Evolutionary conservation across 2,797 vertebrate species (phyloP), one percentile per base, ranked within the genome.

Genomic region (Eupleurogrammus muticus): DNA sequence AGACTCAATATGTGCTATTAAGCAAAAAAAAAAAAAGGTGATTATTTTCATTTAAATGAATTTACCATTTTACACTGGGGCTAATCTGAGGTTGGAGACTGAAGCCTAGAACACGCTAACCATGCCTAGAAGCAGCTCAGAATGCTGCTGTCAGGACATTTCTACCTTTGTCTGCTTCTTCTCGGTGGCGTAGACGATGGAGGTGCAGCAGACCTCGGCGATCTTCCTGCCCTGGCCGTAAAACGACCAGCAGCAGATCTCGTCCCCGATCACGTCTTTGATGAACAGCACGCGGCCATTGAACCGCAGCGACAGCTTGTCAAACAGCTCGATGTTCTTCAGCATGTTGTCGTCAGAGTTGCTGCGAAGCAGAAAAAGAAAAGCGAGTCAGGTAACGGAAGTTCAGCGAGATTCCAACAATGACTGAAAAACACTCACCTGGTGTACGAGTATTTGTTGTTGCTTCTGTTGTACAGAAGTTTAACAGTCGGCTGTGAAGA

Each of bases 131-230:
- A n/a, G n/a, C n/a, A n/a, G n/a, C n/a, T n/a, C n/a, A n/a, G n/a
- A n/a, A n/a, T n/a, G n/a, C n/a, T n/a, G n/a, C n/a, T n/a, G n/a
- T n/a, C n/a, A n/a, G n/a, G n/a, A n/a, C n/a, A n/a, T n/a, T n/a
- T n/a, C n/a, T n/a, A 98, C 97, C 96, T 99, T 99, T 50, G 97
- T 99, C 90, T 99, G 97, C n/a, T 99, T 99, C 86, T 98, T 99
- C 91, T 99, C 97, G 0, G 97, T 98, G 66, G 97, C 96, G 0
- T 99, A 99, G 32, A 99, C 96, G 1, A 99, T 99, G 82, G 97
- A 99, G 13, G 97, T 99, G 84, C 97, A 99, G 80, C 97, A 99
- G 40, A 99, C 97, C 72, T 99, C 97, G 0, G 97, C 96, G 0
- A 98, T 94, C 92, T 98, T 99, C n/a, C 97, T 95, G 1, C 96